These are phyloP conservation scores for Magallana nippona DNA, from an alignment of 2,888 invertebrate genomes.

Conservation along the genomic window DNA sequence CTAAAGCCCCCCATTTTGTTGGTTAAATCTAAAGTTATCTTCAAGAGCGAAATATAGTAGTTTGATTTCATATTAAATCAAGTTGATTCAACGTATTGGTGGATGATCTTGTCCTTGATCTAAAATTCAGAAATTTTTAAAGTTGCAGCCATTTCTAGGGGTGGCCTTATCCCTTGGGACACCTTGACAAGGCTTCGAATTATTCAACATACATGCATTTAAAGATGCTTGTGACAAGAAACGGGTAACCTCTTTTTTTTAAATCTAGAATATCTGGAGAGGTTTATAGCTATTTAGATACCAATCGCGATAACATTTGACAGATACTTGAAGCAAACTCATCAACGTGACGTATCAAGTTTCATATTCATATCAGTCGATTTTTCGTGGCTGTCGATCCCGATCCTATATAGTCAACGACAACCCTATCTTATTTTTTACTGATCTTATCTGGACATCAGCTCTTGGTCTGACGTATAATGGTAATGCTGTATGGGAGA, in stretches of 20 bases:
- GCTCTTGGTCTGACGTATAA: conserved; percentile 25
- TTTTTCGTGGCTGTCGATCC: conserved; percentile 35
- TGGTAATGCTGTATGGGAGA: conserved; percentile 15
- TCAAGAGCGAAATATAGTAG: neutral
- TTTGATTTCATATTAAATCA: too few species aligned
- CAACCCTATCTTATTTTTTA: neutral
- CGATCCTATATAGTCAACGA: neutral
- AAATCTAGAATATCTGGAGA: conserved; percentile 13
- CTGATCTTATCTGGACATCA: conserved; percentile 19
- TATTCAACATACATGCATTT: conserved; percentile 18
- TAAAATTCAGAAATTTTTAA: neutral
- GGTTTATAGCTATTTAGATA: conserved; percentile 32
- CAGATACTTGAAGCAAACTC: conserved; percentile 35
- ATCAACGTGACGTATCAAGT: conserved; percentile 28
- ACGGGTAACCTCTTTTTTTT: conserved; percentile 17
- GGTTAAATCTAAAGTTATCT: neutral
- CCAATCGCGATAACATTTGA: conserved; percentile 30
- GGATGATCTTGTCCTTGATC: neutral
- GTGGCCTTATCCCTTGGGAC: neutral
- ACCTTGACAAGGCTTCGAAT: neutral
- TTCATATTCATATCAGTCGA: conserved; percentile 32
- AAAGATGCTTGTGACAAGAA: conserved; percentile 19
- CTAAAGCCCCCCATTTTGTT: neutral
- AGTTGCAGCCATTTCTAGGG: neutral
- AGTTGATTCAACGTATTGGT: neutral